Evolutionary conservation across 2,113 vertebrate species (phyloP), one percentile per base, ranked within the genome.

Genomic region (Syngnathoides biaculeatus): DNA sequence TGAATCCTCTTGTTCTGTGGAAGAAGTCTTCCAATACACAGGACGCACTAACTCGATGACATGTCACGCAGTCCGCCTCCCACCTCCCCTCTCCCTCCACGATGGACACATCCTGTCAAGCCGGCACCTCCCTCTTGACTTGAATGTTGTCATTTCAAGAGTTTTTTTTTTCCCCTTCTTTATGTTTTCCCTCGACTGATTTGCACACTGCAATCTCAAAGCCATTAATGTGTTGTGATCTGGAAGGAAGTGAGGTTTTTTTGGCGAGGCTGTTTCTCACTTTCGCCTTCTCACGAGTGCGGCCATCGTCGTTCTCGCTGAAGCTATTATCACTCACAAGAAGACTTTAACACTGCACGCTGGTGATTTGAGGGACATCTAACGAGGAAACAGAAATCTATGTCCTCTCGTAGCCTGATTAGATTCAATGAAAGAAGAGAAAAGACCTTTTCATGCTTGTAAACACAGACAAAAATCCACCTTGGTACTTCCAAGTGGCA

Each of bases 281-380:
- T 70, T 7, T 48, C 45, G 6, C 2, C 14, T 14, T 14, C 4
- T 14, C 39, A 72, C 62, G 61, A 5, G 6, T 63, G 43, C 59
- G 20, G 56, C 57, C 52, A 69, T 64, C 58, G 38, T 74, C n/a
- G 60, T 62, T 43, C 57, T 59, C 71, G 43, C n/a, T 65, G 24
- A 10, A 55, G 72, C 60, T 65, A 56, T 66, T 70, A 75, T 70
- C 64, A 38, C 58, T 40, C 58, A n/a, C 35, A 11, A 52, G 38
- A 26, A 61, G 43, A 50, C 52, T 64, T 71, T 55, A 64, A 53
- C 65, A 71, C 62, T 38, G 15, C 43, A 65, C 42, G 68, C 68
- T 77, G 64, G 45, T 53, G 47, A 27, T 61, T 67, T 58, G 40
- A 0, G 8, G 20, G 20, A 2, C n/a, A 3, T 22, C 3, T 8